Conservation (phyloP, 2,113 vertebrate species). For the Etia nguti region DNA sequence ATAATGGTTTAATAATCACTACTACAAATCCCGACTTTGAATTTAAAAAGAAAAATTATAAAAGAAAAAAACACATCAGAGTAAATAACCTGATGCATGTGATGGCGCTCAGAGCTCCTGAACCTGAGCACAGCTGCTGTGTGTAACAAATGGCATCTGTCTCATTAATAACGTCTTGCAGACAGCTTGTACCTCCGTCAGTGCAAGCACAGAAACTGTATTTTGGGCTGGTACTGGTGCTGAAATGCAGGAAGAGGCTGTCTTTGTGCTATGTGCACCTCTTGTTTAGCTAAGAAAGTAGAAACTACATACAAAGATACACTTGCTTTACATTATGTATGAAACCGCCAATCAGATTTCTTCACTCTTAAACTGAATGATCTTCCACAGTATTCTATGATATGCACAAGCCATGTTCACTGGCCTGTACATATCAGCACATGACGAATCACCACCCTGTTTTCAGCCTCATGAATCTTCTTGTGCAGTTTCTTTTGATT, state of each 20-base stretch:
- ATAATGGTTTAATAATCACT: not conserved
- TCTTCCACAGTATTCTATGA: not conserved
- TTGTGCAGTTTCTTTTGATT: not conserved
- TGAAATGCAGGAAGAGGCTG: not conserved
- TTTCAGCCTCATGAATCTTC: not conserved
- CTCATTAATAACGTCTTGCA: not conserved
- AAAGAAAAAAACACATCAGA: not conserved
- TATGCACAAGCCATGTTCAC: not conserved
- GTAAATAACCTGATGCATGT: not conserved
- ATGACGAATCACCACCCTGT: not conserved
- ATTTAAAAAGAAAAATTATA: not conserved
- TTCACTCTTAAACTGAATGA: not conserved
- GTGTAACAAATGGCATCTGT: not conserved
- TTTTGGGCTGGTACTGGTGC: not conserved
- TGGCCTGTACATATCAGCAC: not conserved
- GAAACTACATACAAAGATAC: not conserved
- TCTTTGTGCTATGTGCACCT: not conserved
- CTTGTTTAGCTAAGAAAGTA: not conserved
- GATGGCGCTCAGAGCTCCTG: not conserved
- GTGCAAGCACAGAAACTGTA: not conserved
- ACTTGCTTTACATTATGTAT: not conserved
- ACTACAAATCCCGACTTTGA: not conserved
- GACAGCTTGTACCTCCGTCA: not conserved
- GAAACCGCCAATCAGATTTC: not conserved
- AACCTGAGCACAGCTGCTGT: not conserved